Evolutionary conservation across 2,888 invertebrate species (phyloP).

Genomic region (Aelia acuminata): DNA sequence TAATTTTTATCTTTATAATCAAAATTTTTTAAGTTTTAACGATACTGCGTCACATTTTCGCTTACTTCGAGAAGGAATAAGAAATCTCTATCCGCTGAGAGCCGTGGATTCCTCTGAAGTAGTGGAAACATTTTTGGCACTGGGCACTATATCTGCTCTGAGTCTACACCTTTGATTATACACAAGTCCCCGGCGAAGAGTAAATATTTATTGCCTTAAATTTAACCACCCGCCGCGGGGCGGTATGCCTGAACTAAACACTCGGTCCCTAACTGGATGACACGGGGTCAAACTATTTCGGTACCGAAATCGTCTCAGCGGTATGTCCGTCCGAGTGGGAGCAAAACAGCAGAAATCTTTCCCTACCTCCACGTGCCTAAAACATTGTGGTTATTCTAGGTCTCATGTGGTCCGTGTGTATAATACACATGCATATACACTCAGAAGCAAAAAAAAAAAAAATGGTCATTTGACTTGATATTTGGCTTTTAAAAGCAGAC

Average conservation of each 20-base stretch:
- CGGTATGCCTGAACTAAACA: conserved; percentile 57
- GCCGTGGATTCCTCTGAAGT: background rate
- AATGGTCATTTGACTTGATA: too few relatives aligned
- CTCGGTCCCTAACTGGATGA: conserved; percentile 54
- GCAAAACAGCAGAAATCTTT: conserved; percentile 17
- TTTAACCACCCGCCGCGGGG: conserved; percentile 56
- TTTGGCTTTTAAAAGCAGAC: too few relatives aligned
- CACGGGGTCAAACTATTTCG: conserved; percentile 57
- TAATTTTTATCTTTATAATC: too few relatives aligned
- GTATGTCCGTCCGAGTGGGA: conserved; percentile 17
- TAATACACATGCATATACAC: too few relatives aligned
- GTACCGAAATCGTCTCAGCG: conserved; percentile 42
- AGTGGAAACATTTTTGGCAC: conserved; percentile 56
- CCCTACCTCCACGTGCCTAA: background rate
- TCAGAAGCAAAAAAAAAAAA: too few relatives aligned
- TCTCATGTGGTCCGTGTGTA: background rate
- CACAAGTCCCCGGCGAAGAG: conserved; percentile 47
- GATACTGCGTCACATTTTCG: background rate
- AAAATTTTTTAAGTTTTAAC: background rate
- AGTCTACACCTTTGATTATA: conserved; percentile 57
- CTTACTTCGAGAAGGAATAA: background rate
- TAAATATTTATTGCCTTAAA: conserved; percentile 59
- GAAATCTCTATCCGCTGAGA: conserved; percentile 2
- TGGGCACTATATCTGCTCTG: conserved; percentile 56
- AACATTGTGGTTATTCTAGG: background rate